These are phyloP conservation scores for Charanyca ferruginea DNA, from an alignment of 2,888 invertebrate genomes.

Conservation along the genomic window DNA sequence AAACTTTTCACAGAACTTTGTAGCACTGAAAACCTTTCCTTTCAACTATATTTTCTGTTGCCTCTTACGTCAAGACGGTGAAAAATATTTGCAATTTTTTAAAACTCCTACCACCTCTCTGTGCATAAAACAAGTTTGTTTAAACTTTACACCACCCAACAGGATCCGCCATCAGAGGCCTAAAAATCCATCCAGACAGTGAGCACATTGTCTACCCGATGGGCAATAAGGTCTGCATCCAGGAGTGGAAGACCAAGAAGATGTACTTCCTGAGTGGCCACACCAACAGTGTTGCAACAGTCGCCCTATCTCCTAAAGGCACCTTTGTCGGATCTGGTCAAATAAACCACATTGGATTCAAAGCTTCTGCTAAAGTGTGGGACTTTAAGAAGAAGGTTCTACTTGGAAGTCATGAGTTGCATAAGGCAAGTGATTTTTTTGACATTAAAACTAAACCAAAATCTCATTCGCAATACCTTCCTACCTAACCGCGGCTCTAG, in stretches of 20 bases:
- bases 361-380: conserved; percentile 97
- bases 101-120: neutral
- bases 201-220: conserved; percentile 94
- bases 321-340: conserved; percentile 97
- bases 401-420: conserved; percentile 94
- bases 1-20: conserved; percentile 17
- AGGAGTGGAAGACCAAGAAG: conserved; percentile 92
- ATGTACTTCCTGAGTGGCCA: conserved; percentile 95
- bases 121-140: neutral
- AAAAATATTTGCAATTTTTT: too few species aligned
- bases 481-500: too few species aligned
- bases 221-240: conserved; percentile 95
- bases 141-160: neutral
- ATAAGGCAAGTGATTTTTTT: conserved; percentile 91
- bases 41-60: neutral
- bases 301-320: conserved; percentile 94
- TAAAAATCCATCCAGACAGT: conserved; percentile 94
- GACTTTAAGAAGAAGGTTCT: conserved; percentile 93
- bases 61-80: too few species aligned
- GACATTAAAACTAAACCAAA: neutral
- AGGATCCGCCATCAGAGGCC: conserved; percentile 89
- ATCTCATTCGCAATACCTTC: too few species aligned
- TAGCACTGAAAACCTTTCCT: neutral
- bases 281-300: conserved; percentile 94
- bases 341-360: conserved; percentile 97